phyloP scores from a whole-genome alignment of 2,888 invertebrate genomes.

The Lasioglossum pauxillum region DNA sequence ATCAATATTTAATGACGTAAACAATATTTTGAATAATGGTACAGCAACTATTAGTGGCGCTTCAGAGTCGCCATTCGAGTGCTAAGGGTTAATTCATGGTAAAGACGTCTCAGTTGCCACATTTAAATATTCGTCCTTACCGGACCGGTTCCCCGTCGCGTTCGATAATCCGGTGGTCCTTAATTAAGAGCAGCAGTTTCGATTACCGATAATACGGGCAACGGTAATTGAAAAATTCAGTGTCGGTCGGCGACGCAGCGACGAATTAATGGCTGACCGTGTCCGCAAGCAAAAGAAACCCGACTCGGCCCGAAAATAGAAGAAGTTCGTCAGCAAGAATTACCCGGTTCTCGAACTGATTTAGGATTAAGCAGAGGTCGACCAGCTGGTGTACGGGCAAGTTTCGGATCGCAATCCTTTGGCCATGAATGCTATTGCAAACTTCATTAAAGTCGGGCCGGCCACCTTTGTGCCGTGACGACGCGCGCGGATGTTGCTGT shows the following conservation, averaged over 20 bases:
- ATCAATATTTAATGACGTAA: no score
- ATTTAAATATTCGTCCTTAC: not conserved
- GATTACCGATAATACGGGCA: not conserved
- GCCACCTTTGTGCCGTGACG: slow-evolving; percentile 31
- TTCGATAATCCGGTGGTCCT: not conserved
- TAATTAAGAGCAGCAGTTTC: slow-evolving; percentile 1
- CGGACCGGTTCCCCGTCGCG: not conserved
- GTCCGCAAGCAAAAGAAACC: not conserved
- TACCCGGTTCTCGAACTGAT: slow-evolving; percentile 25
- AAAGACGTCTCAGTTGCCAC: not conserved
- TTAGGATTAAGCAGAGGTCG: slow-evolving; percentile 41
- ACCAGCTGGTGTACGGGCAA: slow-evolving; percentile 30
- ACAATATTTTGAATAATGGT: no score
- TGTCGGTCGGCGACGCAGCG: not conserved
- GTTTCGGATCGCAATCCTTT: slow-evolving; percentile 36
- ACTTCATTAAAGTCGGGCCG: slow-evolving; percentile 60
- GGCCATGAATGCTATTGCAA: slow-evolving; percentile 54
- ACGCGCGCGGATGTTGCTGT: slow-evolving; percentile 10
- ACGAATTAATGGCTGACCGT: slow-evolving; percentile 12
- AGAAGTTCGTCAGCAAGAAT: slow-evolving; percentile 27
- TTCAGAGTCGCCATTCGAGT: no score
- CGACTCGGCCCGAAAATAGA: not conserved
- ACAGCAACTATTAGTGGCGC: no score
- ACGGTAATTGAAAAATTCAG: slow-evolving; percentile 12
- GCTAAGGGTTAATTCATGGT: not conserved